phyloP scores from a whole-genome alignment of 2,113 vertebrate genomes.

The Mus pahari region DNA sequence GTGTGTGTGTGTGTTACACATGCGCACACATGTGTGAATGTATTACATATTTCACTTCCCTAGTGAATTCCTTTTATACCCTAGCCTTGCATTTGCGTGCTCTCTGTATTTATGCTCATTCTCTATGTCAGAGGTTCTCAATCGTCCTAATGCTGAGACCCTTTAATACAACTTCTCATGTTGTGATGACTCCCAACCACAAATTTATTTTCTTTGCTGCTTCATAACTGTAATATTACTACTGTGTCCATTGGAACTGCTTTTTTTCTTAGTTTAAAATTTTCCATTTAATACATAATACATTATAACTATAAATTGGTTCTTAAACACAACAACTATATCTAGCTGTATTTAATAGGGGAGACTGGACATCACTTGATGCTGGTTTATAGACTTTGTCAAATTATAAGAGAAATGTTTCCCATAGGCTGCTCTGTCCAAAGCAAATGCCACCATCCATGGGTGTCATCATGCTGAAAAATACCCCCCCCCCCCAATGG shows the following conservation, averaged over 20 bases:
- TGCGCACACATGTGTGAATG: accelerated
- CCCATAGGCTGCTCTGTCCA: neutral
- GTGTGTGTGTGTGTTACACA: too few species aligned
- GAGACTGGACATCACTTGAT: neutral
- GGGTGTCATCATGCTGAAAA: neutral
- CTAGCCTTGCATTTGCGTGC: neutral
- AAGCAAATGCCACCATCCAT: neutral
- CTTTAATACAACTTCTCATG: neutral
- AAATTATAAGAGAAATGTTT: neutral
- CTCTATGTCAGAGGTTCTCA: neutral
- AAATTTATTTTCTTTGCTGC: neutral
- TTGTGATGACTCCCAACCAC: neutral
- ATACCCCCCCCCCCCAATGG: neutral
- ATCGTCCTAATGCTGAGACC: neutral
- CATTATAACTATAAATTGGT: neutral
- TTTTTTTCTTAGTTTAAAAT: slow-evolving; percentile 3
- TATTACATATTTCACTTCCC: neutral
- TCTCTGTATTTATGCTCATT: neutral
- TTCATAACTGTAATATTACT: neutral
- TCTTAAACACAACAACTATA: slow-evolving; percentile 17
- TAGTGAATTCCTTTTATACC: neutral
- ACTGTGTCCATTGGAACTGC: neutral
- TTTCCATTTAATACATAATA: slow-evolving; percentile 42
- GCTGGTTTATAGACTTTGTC: neutral
- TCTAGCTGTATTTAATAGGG: slow-evolving; percentile 44